phyloP scores from a whole-genome alignment of 2,888 invertebrate genomes.

The Leucania comma region DNA sequence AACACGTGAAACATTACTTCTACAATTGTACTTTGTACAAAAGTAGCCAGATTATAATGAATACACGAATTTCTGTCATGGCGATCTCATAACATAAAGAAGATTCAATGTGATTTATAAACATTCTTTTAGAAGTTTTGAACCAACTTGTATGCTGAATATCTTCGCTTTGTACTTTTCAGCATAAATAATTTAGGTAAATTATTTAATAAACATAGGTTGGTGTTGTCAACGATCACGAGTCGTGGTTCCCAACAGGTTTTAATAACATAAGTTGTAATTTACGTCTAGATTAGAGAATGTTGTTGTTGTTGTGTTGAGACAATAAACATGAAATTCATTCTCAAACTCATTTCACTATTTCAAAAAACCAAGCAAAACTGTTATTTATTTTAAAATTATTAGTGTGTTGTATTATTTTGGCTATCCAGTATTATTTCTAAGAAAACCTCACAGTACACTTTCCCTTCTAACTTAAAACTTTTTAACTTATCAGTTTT shows the following conservation, averaged over 20 bases:
- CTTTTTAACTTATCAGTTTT: background rate
- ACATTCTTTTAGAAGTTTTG: background rate
- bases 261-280: background rate
- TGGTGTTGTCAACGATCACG: background rate
- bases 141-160: constrained; percentile 4
- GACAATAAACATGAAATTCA: constrained; percentile 40
- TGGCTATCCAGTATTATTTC: constrained; percentile 29
- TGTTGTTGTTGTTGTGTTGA: constrained; percentile 22
- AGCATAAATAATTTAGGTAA: background rate
- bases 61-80: no score
- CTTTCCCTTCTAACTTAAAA: background rate
- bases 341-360: no score
- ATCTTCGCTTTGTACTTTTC: background rate
- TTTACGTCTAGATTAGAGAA: background rate
- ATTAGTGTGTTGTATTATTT: background rate
- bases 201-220: constrained; percentile 1
- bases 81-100: no score
- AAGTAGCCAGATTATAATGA: constrained; percentile 10
- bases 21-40: background rate
- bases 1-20: background rate
- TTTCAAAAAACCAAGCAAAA: no score
- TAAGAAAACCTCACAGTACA: background rate
- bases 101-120: background rate
- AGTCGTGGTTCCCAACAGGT: background rate
- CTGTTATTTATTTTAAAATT: background rate